phyloP scores from a whole-genome alignment of 2,113 vertebrate species.

The Pollachius pollachius region DNA sequence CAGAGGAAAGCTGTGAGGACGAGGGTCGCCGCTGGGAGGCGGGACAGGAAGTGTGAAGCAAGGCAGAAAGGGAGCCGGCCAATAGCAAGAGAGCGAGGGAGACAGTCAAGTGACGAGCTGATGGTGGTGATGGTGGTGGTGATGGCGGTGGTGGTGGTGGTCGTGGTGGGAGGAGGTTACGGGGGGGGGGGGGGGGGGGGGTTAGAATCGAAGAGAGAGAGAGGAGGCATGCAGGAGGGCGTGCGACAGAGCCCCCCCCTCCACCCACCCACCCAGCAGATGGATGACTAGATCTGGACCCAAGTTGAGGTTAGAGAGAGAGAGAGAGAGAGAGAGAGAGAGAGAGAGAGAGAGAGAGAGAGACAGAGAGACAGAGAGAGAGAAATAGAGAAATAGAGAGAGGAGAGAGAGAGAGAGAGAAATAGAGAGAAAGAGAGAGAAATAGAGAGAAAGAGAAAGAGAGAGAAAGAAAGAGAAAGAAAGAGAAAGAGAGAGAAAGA shows the following conservation, averaged over 20 bases:
- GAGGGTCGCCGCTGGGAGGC: too few species aligned
- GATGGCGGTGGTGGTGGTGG: too few species aligned
- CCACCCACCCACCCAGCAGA: constrained; percentile 19
- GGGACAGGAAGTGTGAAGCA: too few species aligned
- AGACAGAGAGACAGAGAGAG: too few species aligned
- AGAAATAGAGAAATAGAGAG: too few species aligned
- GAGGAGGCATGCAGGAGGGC: constrained; percentile 19
- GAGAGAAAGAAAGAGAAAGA: constrained; percentile 7
- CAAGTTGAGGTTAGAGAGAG: constrained; percentile 41
- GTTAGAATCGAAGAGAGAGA: constrained; percentile 15
- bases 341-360: constrained; percentile 25
- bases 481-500: constrained; percentile 25
- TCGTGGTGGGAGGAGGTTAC: constrained; percentile 1
- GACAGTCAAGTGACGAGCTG: too few species aligned
- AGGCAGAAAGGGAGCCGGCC: too few species aligned
- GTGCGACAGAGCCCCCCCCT: constrained; percentile 43
- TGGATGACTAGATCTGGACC: constrained; percentile 47
- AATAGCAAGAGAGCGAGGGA: too few species aligned
- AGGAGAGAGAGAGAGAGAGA: constrained; percentile 24
- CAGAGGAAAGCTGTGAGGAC: too few species aligned
- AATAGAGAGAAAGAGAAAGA: neutral
- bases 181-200: constrained; percentile 12
- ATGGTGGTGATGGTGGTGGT: too few species aligned
- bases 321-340: neutral
- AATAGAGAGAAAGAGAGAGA: constrained; percentile 27